Evolutionary conservation across 2,113 vertebrate genomes (phyloP).

Genomic region (Natator depressus): DNA sequence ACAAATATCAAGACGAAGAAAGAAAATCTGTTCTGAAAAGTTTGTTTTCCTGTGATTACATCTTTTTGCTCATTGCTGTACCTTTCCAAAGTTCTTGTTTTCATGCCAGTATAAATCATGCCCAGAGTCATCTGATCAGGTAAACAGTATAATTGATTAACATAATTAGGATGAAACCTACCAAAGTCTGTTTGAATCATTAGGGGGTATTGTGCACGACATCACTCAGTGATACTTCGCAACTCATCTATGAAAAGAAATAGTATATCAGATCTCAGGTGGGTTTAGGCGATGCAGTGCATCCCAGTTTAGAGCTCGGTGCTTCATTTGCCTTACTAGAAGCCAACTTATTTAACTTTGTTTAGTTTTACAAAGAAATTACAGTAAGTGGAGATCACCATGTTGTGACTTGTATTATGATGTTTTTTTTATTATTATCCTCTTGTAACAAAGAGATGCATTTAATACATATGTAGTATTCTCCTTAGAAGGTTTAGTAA

Average conservation of each 20-base stretch:
- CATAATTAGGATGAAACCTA: not conserved
- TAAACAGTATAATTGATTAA: not conserved
- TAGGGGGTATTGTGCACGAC: not conserved
- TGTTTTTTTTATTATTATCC: not conserved
- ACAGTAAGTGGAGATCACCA: not conserved
- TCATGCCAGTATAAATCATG: not conserved
- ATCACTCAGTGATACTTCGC: not conserved
- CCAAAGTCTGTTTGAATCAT: not conserved
- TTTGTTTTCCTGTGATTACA: not conserved
- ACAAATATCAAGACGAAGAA: not conserved
- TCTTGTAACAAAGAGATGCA: not conserved
- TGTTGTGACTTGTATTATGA: not conserved
- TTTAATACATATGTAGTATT: constrained; percentile 16
- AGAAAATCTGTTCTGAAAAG: not conserved
- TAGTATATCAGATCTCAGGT: not conserved
- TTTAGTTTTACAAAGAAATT: not conserved
- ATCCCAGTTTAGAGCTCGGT: not conserved
- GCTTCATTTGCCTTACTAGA: not conserved
- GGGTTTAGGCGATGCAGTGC: not conserved
- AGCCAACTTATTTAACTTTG: not conserved
- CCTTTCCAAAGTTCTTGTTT: not conserved
- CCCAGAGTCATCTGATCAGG: not conserved
- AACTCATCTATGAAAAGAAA: not conserved
- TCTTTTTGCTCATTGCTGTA: not conserved
- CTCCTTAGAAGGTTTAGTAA: not conserved